Evolutionary conservation across 1,140 invertebrate genomes (phyloP).

Genomic region (Listronotus oregonensis): DNA sequence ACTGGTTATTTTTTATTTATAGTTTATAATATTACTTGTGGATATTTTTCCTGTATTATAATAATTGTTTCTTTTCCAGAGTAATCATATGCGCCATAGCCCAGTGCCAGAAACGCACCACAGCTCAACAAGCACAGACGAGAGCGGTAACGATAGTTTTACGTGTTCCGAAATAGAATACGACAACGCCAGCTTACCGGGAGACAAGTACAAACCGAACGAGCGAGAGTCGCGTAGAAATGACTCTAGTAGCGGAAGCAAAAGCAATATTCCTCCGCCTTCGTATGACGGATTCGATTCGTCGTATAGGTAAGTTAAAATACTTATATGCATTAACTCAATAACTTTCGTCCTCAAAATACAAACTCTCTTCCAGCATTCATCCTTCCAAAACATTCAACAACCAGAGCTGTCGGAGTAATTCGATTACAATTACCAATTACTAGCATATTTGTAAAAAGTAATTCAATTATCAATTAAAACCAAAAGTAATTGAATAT

Average conservation of each 20-base stretch:
- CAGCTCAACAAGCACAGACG: conserved; percentile 87
- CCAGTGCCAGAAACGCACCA: conserved; percentile 72
- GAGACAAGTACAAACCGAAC: conserved; percentile 80
- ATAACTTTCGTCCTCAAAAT: no score
- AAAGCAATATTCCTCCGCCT: conserved; percentile 67
- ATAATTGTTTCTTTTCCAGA: conserved; percentile 4
- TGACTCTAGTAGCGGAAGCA: conserved; percentile 60
- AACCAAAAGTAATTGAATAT: no score
- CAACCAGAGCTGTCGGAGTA: no score
- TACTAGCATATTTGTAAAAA: no score
- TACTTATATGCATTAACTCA: no score
- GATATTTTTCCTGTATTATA: no score
- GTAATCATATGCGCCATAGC: conserved; percentile 67
- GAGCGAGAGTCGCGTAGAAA: conserved; percentile 66
- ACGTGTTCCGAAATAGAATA: conserved; percentile 98
- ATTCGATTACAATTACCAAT: no score
- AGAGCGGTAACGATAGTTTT: conserved; percentile 96
- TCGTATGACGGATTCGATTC: conserved; percentile 91
- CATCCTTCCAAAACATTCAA: no score
- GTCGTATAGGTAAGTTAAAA: conserved; percentile 66
- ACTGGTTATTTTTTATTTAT: no score
- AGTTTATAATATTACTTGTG: no score
- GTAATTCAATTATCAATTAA: no score
- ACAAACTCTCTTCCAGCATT: no score
- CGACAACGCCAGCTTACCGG: conserved; percentile 83